Base-by-base conservation (phyloP, 2,888 invertebrate species). In the Lasioglossum oenotherae region DNA sequence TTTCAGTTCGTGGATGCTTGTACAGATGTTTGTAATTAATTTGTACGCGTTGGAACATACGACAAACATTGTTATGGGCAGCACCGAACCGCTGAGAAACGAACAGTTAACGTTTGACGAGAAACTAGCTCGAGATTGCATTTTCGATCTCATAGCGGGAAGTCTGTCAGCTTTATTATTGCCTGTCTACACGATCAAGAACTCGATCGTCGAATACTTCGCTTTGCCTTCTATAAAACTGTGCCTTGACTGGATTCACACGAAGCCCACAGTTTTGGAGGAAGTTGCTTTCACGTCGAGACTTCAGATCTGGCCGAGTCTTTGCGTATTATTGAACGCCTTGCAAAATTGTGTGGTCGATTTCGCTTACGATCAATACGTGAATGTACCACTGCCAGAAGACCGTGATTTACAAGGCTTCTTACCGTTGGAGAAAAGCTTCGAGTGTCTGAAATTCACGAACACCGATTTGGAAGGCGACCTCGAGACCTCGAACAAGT, bases 321-420 rank as follows among this genome's bases (percentile, higher is more conserved):
- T 98, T 77, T 97, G 97, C 91, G 97, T 97, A 94, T 95, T 97
- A n/a, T 95, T 98, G 89, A 98, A 97, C 95, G 96, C 96, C 86
- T 95, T 98, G 74, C 97, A 97, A 90, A 94, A 93, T 84, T 95
- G 94, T 78, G 93, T 96, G 84, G 93, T 94, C 85, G 95, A 96
- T 87, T 96, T 96, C 90, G 95, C 96, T 87, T 94, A 95, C 78
- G 95, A 96, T 85, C 95, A 96, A 91, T 96, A 97, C 94, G 95
- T 95, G 60, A 96, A 96, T 87, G 96, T 96, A 72, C 98, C 98
- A 5, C 95, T 98, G 78, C 97, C 97, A 0, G 98, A 98, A 95
- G 98, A 98, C 95, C 97, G 97, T 92, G 97, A 98, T 94, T 95
- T 98, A 78, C 97, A 97, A 93, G 98, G 98, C 35, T 98, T 98